Evolutionary conservation across 2,113 vertebrate genomes (phyloP), one percentile per base, ranked within the genome.

Genomic region (Siniperca knerii): DNA sequence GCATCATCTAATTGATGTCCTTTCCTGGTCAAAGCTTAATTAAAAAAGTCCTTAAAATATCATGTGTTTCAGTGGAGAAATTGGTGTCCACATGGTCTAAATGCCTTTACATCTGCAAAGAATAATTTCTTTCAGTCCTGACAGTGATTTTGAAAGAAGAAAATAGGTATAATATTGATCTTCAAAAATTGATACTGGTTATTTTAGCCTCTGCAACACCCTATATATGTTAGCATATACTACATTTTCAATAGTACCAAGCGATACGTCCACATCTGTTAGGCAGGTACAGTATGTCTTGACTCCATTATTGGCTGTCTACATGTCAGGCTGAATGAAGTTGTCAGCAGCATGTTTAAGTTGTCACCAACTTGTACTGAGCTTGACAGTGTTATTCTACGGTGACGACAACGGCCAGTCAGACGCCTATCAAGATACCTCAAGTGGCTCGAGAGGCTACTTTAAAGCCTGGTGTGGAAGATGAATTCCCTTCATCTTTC

Each of bases 401-500:
- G 1, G 74, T 44, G 55, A 75, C 57, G 55, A 8, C 4, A 1
- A 55, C 23, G 35, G 60, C 48, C 69, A 48, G 68, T 84, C 74
- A 48, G 60, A 62, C 76, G 57, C 40, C 73, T 42, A 46, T 48
- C 44, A 64, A 55, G 58, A 79, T 48, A 40, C 54, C 46, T 85
- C 62, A 18, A 62, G 60, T 18, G 58, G 79, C 13, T 62, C 0
- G 33, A 82, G 88, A 71, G 69, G 68, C 50, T 15, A 66, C 72
- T 86, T 61, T 83, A 82, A 89, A 88, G 62, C 50, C 54, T 21
- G 42, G 29, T 50, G 67, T 11, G 37, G 68, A 88, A 74, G 57
- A 82, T 70, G 81, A 74, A 83, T 64, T 81, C 68, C 80, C 83
- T 88, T 89, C 71, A 87, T 87, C 86, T 88, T 73, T 69, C 52